Evolutionary conservation across 2,888 invertebrate genomes (phyloP).

Genomic region (Sphaeridia pumilis): DNA sequence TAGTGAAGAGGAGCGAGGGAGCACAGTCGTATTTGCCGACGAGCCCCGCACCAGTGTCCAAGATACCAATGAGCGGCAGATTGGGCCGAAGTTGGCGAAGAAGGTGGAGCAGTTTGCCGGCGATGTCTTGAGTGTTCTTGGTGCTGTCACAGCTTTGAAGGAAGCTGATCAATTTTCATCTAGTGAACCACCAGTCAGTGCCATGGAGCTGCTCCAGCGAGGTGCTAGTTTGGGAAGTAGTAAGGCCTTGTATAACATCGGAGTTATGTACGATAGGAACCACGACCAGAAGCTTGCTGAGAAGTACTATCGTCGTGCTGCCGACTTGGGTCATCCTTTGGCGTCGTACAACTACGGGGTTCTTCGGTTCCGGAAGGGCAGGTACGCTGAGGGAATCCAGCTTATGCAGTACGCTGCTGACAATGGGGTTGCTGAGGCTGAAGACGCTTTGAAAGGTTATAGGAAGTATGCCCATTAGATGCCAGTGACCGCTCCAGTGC

Average conservation of each 20-base stretch:
- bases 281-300: conserved; percentile 20
- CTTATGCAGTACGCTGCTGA: conserved; percentile 26
- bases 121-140: conserved; percentile 26
- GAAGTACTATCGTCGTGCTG: conserved; percentile 28
- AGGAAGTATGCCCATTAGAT: too few relatives aligned
- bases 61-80: not conserved
- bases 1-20: too few relatives aligned
- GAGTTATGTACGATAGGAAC: conserved; percentile 28
- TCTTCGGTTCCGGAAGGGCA: conserved; percentile 22
- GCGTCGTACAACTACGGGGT: conserved; percentile 31
- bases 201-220: conserved; percentile 23
- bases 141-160: conserved; percentile 24
- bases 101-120: conserved; percentile 15
- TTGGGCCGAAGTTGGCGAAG: not conserved
- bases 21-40: not conserved
- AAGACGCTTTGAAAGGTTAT: conserved; percentile 16
- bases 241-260: conserved; percentile 32
- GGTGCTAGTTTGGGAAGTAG: conserved; percentile 29
- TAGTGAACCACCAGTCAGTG: conserved; percentile 17
- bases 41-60: not conserved
- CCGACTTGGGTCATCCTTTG: conserved; percentile 32
- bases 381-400: conserved; percentile 18
- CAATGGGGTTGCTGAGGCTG: conserved; percentile 30
- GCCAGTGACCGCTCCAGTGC: too few relatives aligned
- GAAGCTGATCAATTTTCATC: not conserved